Conservation (phyloP, 2,797 vertebrate species). For the Monodelphis domestica region DNA sequence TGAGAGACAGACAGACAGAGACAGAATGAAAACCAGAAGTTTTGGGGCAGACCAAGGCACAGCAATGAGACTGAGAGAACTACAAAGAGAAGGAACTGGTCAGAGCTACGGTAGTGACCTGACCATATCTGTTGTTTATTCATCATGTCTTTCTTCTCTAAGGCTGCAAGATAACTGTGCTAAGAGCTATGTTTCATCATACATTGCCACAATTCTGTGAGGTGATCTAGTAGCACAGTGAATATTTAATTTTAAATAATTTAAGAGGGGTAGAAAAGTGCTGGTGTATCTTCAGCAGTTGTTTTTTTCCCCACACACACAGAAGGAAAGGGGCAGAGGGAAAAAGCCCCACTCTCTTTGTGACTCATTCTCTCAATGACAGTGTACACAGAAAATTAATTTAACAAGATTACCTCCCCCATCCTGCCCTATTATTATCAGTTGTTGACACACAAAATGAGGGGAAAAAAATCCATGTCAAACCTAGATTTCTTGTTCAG, state of each 20-base stretch:
- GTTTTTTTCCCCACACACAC: not conserved
- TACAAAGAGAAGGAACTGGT: not conserved
- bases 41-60: not conserved
- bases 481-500: not conserved
- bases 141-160: not conserved
- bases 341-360: not conserved
- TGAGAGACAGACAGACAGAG: too few relatives aligned
- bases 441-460: slow-evolving; percentile 3
- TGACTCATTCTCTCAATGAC: not conserved
- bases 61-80: slow-evolving; percentile 8
- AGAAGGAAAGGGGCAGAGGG: not conserved
- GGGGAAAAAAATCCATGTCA: not conserved
- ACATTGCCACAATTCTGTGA: not conserved
- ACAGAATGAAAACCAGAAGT: not conserved
- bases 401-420: not conserved
- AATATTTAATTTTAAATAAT: not conserved
- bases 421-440: not conserved
- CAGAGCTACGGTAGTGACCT: not conserved
- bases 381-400: rapidly evolving
- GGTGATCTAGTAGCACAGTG: not conserved
- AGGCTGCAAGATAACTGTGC: not conserved
- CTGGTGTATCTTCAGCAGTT: not conserved
- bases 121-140: not conserved
- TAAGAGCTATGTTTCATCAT: not conserved
- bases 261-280: not conserved